Evolutionary conservation across 2,888 invertebrate genomes (phyloP).

Genomic region (Sinhomidia bicolor): DNA sequence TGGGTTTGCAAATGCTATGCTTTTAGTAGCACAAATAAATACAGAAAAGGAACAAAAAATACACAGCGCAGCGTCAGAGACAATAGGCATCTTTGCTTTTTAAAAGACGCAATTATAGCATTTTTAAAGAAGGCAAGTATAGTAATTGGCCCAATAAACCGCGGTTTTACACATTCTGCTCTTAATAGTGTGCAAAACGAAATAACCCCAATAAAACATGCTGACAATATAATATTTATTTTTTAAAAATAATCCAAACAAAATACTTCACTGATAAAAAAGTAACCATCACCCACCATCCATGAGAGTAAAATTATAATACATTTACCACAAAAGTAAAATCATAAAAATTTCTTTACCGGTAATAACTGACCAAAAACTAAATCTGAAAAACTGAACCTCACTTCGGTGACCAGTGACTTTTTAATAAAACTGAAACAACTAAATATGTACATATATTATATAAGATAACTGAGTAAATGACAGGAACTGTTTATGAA

Average conservation of each 20-base stretch:
- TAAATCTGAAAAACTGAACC: not conserved
- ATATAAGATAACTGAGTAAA: not conserved
- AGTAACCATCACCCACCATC: conserved; percentile 12
- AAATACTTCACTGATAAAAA: not conserved
- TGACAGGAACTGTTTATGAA: not conserved
- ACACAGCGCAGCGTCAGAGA: conserved; percentile 8
- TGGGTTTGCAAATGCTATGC: conserved; percentile 69
- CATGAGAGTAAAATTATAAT: not conserved
- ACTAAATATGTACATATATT: not conserved
- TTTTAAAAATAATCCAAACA: not conserved
- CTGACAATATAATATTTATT: not conserved
- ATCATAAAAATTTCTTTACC: no score
- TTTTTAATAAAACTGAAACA: not conserved
- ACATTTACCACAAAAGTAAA: no score
- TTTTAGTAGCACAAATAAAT: conserved; percentile 54
- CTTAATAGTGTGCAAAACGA: not conserved
- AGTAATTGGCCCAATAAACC: conserved; percentile 9
- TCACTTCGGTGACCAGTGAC: not conserved
- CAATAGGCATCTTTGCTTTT: conserved; percentile 15
- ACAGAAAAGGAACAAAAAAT: conserved; percentile 33
- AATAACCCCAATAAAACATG: conserved; percentile 22
- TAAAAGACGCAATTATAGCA: conserved; percentile 30
- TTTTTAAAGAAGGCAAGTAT: not conserved
- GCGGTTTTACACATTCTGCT: conserved; percentile 3
- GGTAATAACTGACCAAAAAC: no score